These are phyloP conservation scores for Notechis scutatus DNA, from an alignment of 2,113 vertebrate genomes.

Conservation along the genomic window DNA sequence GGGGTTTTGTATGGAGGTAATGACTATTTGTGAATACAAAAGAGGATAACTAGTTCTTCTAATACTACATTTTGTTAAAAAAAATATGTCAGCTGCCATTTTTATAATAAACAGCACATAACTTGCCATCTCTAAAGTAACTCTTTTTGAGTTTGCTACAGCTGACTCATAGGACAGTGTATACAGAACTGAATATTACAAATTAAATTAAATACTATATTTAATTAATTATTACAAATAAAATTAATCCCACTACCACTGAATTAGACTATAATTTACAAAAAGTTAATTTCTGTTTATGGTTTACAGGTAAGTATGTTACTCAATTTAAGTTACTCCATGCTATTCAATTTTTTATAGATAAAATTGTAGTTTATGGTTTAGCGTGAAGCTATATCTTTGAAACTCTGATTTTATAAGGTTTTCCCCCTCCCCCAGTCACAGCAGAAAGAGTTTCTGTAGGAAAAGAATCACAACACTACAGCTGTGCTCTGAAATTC, in stretches of 20 bases:
- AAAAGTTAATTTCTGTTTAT: background rate
- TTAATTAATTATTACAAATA: background rate
- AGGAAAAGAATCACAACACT: background rate
- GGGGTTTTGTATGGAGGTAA: background rate
- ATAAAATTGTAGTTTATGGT: background rate
- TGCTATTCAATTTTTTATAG: background rate
- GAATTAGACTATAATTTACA: background rate
- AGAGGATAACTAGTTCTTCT: background rate
- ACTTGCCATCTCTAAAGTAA: background rate
- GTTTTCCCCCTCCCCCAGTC: background rate
- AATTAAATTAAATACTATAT: background rate
- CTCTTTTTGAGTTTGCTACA: background rate
- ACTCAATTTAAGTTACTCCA: background rate
- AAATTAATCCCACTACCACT: background rate
- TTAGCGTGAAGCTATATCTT: background rate
- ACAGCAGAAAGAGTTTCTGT: background rate
- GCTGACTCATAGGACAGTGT: background rate
- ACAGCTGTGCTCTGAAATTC: background rate
- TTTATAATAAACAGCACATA: background rate
- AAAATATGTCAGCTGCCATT: no score
- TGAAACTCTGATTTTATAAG: background rate
- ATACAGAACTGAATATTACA: background rate
- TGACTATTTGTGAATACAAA: background rate
- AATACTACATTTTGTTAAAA: background rate
- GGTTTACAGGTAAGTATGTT: background rate